phyloP scores from a whole-genome alignment of 1,140 invertebrate genomes.

The Drosophila funebris region DNA sequence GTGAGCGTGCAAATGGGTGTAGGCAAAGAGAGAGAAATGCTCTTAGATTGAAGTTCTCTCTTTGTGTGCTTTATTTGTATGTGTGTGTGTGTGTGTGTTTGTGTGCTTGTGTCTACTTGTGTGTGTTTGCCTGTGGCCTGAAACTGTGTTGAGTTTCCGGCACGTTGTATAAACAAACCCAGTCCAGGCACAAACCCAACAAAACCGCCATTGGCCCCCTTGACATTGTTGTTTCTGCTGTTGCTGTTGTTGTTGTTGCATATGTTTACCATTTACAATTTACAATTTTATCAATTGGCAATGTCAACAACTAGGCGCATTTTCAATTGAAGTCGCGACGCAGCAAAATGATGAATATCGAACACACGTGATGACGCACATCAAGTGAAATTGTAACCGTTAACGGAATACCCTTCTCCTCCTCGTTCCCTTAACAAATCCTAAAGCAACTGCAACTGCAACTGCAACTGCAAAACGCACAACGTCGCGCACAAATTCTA shows the following conservation, averaged over 20 bases:
- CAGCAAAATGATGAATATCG: slow-evolving; percentile 34
- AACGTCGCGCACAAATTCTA: slow-evolving; percentile 35
- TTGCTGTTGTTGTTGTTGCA: background rate
- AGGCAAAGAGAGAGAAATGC: background rate
- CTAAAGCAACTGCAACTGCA: background rate
- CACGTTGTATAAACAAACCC: slow-evolving; percentile 80
- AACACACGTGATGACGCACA: slow-evolving; percentile 57
- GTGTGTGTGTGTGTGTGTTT: background rate
- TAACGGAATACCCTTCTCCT: background rate
- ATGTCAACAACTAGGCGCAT: slow-evolving; percentile 61
- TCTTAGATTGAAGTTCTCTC: slow-evolving; percentile 5
- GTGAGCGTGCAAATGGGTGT: slow-evolving; percentile 1
- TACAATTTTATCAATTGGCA: slow-evolving; percentile 57
- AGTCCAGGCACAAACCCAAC: slow-evolving; percentile 30
- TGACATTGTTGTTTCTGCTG: no score
- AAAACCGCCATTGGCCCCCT: background rate
- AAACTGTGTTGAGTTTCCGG: slow-evolving; percentile 70
- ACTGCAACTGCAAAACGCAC: slow-evolving; percentile 48
- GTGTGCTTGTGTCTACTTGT: slow-evolving; percentile 6
- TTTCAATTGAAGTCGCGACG: slow-evolving; percentile 46
- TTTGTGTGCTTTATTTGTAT: slow-evolving; percentile 3
- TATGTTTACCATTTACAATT: slow-evolving; percentile 55
- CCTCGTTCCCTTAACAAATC: background rate
- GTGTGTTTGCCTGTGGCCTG: slow-evolving; percentile 59
- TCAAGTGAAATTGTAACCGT: slow-evolving; percentile 44